Conservation (phyloP, 1,140 invertebrate genomes). For the Aphaenogaster rudis region DNA sequence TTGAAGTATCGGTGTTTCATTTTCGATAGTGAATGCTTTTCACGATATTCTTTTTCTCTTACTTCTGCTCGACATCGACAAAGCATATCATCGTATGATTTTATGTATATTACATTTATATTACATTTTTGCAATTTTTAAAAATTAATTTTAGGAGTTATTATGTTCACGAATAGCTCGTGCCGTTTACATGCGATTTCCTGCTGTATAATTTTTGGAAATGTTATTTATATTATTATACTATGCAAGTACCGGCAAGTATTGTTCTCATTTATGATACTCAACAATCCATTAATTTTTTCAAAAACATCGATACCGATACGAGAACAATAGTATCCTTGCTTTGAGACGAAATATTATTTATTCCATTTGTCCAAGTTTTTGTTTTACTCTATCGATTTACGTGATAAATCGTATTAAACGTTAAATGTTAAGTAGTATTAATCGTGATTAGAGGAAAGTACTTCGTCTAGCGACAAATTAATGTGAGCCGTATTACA, state of each 20-base stretch:
- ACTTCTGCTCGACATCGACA: background rate
- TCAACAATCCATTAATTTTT: background rate
- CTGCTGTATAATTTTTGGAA: background rate
- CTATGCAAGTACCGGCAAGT: background rate
- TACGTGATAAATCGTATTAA: background rate
- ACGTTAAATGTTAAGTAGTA: conserved; percentile 17
- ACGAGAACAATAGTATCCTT: background rate
- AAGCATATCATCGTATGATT: background rate
- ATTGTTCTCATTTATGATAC: background rate
- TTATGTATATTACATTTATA: background rate
- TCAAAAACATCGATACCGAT: background rate
- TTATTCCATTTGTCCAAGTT: background rate
- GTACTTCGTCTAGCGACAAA: conserved; percentile 36
- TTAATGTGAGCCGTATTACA: conserved; percentile 15
- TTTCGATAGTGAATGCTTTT: conserved; percentile 36
- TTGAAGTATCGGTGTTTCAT: conserved; percentile 38
- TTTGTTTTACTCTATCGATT: background rate
- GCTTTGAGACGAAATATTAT: background rate
- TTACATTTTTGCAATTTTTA: background rate
- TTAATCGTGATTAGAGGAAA: conserved; percentile 28
- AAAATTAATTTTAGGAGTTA: background rate
- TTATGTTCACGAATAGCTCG: background rate
- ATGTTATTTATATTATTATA: background rate
- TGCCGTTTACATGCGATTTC: background rate
- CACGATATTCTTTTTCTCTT: background rate